Base-by-base conservation (phyloP, 1,140 invertebrate species). In the Phenacoccus solenopsis region DNA sequence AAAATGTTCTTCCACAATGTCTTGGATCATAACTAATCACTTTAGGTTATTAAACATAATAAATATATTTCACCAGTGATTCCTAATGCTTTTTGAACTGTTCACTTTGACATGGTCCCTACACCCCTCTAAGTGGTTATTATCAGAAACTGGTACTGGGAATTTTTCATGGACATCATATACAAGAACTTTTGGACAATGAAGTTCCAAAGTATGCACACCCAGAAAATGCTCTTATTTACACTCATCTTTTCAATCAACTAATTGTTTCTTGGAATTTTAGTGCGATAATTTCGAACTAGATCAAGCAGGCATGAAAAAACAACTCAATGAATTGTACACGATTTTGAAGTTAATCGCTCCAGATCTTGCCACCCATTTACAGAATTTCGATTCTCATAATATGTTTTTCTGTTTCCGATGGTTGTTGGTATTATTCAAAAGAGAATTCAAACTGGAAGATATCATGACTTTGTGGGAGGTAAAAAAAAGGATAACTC, bases 371-470 rank as follows among this genome's bases (percentile, higher is more conserved):
- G 90, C 89, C 57, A 84, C 86, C 68, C 97, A 98, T 80, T 84
- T 94, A 76, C 88, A 91, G 72, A 86, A 84, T 25, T 90, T 98
- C 75, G 95, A 98, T 72, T 97, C 96, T 1, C 90, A 89, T 2
- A 98, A 98, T 78, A 94, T 99, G 90, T 98, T 96, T 78, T 99
- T 99, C 80, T 98, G 94, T 79, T 99, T 99, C 80, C 88, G 97
- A 20, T 93, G 91, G 90, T 81, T 93, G 1, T 80, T 93, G 3
- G 90, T 93, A 9, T 84, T 89, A 79, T 93, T 91, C 74, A 93
- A 93, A 79, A 78, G 90, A 72, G 90, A 93, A 79, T 87, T 93
- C 74, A 84, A 83, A 27, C 82, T 87, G 64, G 79, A 84, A 3
- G 88, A 93, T 75, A 87, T 91, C 56, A 86, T 91, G 81, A 85